Evolutionary conservation across 2,888 invertebrate genomes (phyloP).

Genomic region (Diarsia rubi): DNA sequence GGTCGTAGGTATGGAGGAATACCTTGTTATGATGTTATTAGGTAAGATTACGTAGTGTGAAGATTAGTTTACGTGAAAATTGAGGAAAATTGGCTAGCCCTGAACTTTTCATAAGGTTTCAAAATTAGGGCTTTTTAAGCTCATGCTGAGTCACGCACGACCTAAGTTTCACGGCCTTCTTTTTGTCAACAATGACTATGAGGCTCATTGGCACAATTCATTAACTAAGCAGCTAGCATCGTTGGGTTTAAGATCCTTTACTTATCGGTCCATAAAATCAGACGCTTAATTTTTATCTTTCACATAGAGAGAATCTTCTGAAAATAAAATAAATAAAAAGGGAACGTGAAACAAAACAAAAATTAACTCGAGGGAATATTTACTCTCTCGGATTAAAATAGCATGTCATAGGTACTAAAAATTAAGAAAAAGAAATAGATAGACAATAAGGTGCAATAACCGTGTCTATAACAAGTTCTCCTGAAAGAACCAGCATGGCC

Average conservation of each 20-base stretch:
- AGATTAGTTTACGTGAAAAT: constrained; percentile 40
- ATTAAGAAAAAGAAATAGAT: constrained; percentile 51
- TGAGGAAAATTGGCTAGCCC: constrained; percentile 7
- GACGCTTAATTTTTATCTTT: neutral
- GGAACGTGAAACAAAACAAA: neutral
- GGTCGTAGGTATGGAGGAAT: constrained; percentile 44
- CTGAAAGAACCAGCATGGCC: constrained; percentile 68
- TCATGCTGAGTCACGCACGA: neutral
- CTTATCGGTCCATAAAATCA: neutral
- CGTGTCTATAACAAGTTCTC: constrained; percentile 61
- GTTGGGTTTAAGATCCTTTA: neutral
- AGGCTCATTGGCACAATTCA: neutral
- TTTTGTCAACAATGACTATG: neutral
- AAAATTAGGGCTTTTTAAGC: neutral
- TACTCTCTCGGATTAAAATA: constrained; percentile 1
- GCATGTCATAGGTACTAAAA: constrained; percentile 23
- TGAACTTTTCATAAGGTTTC: neutral
- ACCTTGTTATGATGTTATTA: constrained; percentile 60
- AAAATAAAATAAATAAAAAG: neutral
- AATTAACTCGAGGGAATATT: neutral
- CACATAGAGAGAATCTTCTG: neutral
- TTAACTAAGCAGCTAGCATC: neutral
- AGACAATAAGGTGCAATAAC: constrained; percentile 66
- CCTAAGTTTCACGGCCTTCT: neutral
- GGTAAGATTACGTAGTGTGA: constrained; percentile 54